A percentile compares a stretch with the other conserved stretches of the same genome.
Evolutionary conservation across 2,888 invertebrate genomes (phyloP).

Genomic region (Deroplatys truncata): DNA sequence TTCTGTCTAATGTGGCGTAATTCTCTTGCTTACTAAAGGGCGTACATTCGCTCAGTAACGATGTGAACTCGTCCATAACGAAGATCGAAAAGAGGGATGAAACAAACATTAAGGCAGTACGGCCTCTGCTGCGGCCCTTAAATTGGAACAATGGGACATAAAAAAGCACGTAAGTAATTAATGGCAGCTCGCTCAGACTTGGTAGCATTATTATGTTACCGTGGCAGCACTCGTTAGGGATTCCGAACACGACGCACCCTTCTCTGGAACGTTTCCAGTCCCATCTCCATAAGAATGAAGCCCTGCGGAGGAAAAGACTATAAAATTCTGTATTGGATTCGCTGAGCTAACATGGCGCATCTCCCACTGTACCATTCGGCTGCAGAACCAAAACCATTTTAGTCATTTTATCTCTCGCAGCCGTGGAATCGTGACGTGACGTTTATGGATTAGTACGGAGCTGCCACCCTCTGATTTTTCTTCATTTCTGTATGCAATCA

Average conservation of each 20-base stretch:
- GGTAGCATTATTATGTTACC: neutral
- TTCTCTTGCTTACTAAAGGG: too few relatives aligned
- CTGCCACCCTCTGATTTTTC: too few relatives aligned
- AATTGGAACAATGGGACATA: neutral
- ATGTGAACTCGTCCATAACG: neutral
- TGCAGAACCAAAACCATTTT: neutral
- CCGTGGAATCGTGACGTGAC: neutral
- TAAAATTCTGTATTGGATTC: neutral
- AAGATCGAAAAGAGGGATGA: neutral
- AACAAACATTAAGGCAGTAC: neutral
- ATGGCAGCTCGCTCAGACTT: neutral
- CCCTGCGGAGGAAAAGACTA: neutral
- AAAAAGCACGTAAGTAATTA: neutral
- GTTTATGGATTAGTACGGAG: neutral
- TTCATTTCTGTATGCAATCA: too few relatives aligned
- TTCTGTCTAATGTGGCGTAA: neutral
- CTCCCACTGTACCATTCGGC: neutral
- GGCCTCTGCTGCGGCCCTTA: neutral
- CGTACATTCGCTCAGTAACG: neutral
- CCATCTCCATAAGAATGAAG: neutral
- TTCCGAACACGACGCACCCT: neutral
- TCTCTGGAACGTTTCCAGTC: neutral
- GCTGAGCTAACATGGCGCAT: neutral
- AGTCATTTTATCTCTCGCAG: neutral
- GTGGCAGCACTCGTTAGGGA: neutral